Base-by-base conservation (phyloP, 92 coral and sea anemone genomes). In the Palythoa grandis region DNA sequence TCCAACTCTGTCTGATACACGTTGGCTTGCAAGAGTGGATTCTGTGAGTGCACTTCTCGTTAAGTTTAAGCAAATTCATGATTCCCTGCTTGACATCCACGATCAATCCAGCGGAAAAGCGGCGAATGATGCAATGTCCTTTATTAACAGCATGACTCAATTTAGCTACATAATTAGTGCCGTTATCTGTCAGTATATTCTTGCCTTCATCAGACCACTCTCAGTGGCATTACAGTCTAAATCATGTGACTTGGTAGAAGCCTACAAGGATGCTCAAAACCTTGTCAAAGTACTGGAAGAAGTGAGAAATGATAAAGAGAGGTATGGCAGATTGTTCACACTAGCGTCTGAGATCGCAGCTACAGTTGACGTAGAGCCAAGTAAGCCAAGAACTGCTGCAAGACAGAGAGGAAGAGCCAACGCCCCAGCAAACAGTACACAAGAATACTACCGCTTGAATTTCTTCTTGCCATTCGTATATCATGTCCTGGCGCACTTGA, bases 331-430 rank as follows among this genome's bases (percentile, higher is more conserved):
- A 72, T 72, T 52, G 77, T 57, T 52, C 78, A 52, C 66, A 48
- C 39, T 82, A 52, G 87, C 79, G 56, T 57, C 74, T 7, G 48
- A 57, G 22, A 14, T 72, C 52, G 86, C 91, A 35, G 58, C 72
- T 50, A 74, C 73, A 84, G 70, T 87, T 52, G 86, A 68, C 65
- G 88, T 90, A 29, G 74, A 76, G 79, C 90, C 88, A 20, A 48
- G 74, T 16, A 90, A 87, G 88, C 93, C 93, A 23, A 83, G 91
- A 78, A 90, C 77, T 37, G 82, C 88, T 75, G 73, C 71, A 79
- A 90, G 85, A 43, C 93, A 87, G 80, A 76, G 54, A 60, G 83
- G 88, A 72, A 82, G 88, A 29, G 85, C 90, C 37, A 91, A 91
- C 70, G 78, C 85, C 80, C 58, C 68, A 58, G 68, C 68, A 72